phyloP scores from a whole-genome alignment of 1,140 invertebrate species.

The Propsilocerus akamusi region DNA sequence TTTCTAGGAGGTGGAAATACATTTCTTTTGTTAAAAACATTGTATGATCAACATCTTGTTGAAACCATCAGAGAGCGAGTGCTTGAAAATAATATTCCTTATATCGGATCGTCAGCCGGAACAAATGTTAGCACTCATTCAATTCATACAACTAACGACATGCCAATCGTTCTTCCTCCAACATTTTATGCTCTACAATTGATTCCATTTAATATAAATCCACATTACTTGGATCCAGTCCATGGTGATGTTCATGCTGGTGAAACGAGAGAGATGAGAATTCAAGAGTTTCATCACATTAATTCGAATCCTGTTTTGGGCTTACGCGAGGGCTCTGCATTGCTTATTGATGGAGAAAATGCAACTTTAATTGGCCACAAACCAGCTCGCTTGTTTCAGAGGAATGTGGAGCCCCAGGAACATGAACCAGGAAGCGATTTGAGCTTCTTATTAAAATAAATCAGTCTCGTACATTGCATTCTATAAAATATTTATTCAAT shows the following conservation, averaged over 20 bases:
- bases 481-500: too few relatives aligned
- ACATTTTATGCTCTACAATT: constrained; percentile 50
- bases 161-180: constrained; percentile 64
- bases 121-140: constrained; percentile 62
- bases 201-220: constrained; percentile 72
- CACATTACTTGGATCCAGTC: constrained; percentile 56
- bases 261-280: constrained; percentile 51
- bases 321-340: constrained; percentile 46
- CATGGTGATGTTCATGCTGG: constrained; percentile 46
- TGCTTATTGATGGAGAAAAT: constrained; percentile 37
- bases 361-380: constrained; percentile 37
- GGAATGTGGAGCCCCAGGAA: constrained; percentile 29
- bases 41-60: constrained; percentile 50
- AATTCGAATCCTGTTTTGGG: constrained; percentile 40
- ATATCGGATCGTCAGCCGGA: constrained; percentile 65
- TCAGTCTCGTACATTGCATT: too few relatives aligned
- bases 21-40: constrained; percentile 44
- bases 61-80: constrained; percentile 41
- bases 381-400: constrained; percentile 43
- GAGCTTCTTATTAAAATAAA: constrained; percentile 41
- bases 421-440: constrained; percentile 33
- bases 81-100: constrained; percentile 42
- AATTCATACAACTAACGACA: constrained; percentile 71
- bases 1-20: constrained; percentile 72
- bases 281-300: constrained; percentile 43